A percentile compares a stretch with the other conserved stretches of the same genome.
phyloP scores from a whole-genome alignment of 2,113 vertebrate genomes.

The Orycteropus afer region DNA sequence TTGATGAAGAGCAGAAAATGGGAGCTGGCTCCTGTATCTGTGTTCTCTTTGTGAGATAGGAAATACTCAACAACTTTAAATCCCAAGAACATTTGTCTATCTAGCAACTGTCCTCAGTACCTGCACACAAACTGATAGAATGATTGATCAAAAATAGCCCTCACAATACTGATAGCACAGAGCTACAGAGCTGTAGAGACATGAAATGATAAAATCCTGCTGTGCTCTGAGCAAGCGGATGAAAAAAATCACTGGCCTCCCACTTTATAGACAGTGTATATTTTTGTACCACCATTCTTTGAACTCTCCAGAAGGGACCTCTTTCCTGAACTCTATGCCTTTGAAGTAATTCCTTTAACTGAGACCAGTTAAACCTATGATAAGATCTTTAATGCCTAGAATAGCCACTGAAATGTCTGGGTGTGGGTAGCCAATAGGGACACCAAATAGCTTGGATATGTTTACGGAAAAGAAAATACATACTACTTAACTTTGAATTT shows the following conservation, averaged over 20 bases:
- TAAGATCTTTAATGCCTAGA: neutral
- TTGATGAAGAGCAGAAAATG: neutral
- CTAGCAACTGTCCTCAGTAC: neutral
- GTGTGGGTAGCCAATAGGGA: neutral
- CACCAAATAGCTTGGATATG: neutral
- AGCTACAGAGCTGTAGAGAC: neutral
- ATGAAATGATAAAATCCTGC: neutral
- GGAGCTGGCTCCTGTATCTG: neutral
- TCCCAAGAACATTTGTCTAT: neutral
- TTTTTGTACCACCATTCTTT: slow-evolving; percentile 34
- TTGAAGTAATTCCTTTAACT: slow-evolving; percentile 51
- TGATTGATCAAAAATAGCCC: neutral
- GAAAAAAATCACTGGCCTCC: neutral
- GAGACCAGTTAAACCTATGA: neutral
- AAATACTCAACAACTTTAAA: neutral
- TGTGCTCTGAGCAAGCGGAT: neutral
- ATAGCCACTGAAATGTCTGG: neutral
- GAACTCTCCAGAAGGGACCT: slow-evolving; percentile 2
- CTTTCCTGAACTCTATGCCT: slow-evolving; percentile 2
- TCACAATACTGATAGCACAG: neutral
- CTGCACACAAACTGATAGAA: neutral
- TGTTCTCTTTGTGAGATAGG: neutral
- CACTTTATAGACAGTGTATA: neutral
- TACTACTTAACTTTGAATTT: slow-evolving; percentile 11
- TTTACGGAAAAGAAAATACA: neutral